A percentile compares a stretch with the other conserved stretches of the same genome.
These are phyloP conservation scores for Aramus guarauna DNA, from an alignment of 2,113 vertebrate species.

Conservation along the genomic window DNA sequence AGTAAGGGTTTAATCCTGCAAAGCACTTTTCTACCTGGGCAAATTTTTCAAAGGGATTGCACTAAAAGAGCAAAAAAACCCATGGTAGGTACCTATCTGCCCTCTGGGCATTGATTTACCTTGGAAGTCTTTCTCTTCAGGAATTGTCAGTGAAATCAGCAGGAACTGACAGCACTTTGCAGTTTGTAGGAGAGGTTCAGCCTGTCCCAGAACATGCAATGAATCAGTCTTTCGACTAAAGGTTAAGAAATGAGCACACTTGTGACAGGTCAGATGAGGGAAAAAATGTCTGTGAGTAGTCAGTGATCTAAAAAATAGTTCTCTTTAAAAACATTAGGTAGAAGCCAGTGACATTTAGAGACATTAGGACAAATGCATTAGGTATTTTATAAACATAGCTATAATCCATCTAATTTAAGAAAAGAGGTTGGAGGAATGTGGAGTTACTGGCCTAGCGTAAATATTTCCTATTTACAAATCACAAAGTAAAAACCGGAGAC, in stretches of 20 bases:
- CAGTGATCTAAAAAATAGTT: background rate
- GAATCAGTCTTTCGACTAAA: background rate
- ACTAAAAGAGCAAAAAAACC: background rate
- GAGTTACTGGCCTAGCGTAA: background rate
- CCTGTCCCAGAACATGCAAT: background rate
- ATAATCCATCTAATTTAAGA: background rate
- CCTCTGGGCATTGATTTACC: background rate
- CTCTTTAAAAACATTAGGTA: background rate
- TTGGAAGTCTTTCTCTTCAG: background rate
- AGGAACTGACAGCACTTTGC: background rate
- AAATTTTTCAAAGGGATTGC: background rate
- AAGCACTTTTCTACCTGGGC: background rate
- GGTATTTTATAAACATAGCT: slow-evolving; percentile 11
- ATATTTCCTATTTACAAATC: slow-evolving; percentile 36
- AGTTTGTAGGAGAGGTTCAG: background rate
- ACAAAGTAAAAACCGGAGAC: background rate
- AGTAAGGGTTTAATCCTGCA: background rate
- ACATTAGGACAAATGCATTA: background rate
- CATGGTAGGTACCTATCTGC: background rate
- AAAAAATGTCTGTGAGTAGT: background rate
- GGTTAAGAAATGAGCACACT: background rate
- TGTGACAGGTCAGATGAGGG: background rate
- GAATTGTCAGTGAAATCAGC: background rate
- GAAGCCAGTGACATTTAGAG: background rate
- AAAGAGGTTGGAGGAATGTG: background rate